Conservation (phyloP, 92 coral and sea anemone species). For the Diadumene lineata region DNA sequence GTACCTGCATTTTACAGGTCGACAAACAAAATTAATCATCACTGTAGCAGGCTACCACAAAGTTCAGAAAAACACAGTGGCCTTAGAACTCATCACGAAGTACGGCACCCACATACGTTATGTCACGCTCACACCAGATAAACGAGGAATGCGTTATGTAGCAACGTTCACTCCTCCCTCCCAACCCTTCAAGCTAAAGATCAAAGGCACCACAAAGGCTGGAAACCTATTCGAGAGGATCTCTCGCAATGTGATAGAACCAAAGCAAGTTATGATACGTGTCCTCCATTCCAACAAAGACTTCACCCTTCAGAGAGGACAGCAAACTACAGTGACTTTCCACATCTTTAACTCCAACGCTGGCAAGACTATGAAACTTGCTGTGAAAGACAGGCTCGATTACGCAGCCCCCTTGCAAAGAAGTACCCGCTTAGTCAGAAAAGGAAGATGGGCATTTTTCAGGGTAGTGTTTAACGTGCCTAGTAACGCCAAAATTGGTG, state of each 20-base stretch:
- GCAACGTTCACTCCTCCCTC: conserved; percentile 62
- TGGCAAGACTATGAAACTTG: background rate
- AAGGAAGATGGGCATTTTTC: background rate
- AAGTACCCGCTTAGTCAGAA: background rate
- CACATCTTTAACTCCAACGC: conserved; percentile 43
- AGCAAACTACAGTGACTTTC: conserved; percentile 38
- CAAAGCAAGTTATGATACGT: conserved; percentile 61
- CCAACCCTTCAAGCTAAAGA: conserved; percentile 62
- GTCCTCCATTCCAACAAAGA: conserved; percentile 54
- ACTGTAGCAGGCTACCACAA: conserved; percentile 81
- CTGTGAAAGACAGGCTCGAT: conserved; percentile 21
- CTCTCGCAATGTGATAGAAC: conserved; percentile 66
- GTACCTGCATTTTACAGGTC: no score
- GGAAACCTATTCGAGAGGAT: conserved; percentile 67
- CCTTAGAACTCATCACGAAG: conserved; percentile 64
- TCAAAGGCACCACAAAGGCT: conserved; percentile 66
- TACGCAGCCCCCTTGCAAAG: background rate
- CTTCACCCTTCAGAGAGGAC: conserved; percentile 64
- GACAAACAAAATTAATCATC: conserved; percentile 48
- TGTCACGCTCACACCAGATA: conserved; percentile 53
- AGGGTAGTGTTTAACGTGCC: conserved; percentile 8
- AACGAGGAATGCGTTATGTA: conserved; percentile 54
- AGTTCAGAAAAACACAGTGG: conserved; percentile 49
- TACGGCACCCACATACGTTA: conserved; percentile 58
- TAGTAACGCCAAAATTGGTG: conserved; percentile 8